Percentiles rank a stretch among this genome's conserved stretches.
phyloP scores from a whole-genome alignment of 2,113 vertebrate species.

The Sylvilagus bachmani region DNA sequence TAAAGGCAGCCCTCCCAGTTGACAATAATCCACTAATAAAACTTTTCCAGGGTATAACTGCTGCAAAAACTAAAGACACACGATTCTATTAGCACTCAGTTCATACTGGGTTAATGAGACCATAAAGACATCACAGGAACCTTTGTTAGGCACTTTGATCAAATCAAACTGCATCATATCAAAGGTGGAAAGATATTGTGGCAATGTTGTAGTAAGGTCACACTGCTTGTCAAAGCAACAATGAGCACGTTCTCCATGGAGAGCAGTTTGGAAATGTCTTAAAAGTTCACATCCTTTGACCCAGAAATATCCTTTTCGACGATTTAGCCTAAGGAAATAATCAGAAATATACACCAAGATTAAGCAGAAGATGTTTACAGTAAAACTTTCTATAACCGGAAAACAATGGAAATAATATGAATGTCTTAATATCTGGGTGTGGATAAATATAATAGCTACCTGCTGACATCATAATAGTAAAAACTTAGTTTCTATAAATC shows the following conservation, averaged over 20 bases:
- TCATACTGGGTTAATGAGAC: background rate
- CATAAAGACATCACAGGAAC: conserved; percentile 35
- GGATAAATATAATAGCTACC: conserved; percentile 60
- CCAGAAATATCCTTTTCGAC: conserved; percentile 37
- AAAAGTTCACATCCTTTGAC: conserved; percentile 50
- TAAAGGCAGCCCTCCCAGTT: background rate
- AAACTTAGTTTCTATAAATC: conserved; percentile 59
- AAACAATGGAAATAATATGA: conserved; percentile 35
- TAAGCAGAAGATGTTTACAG: background rate
- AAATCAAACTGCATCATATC: conserved; percentile 45
- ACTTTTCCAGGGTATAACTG: background rate
- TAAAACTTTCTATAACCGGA: conserved; percentile 17
- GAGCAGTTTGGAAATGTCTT: conserved; percentile 39
- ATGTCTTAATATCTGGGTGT: conserved; percentile 22
- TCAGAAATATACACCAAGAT: background rate
- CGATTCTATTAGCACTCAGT: conserved; percentile 10
- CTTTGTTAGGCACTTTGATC: background rate
- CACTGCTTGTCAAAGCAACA: background rate
- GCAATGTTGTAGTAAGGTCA: background rate
- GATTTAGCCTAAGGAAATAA: conserved; percentile 50
- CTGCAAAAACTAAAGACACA: conserved; percentile 35
- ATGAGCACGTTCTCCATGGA: background rate
- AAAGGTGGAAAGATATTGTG: conserved; percentile 44
- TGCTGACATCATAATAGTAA: conserved; percentile 56
- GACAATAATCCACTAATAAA: conserved; percentile 51